Percentiles rank a stretch among this genome's conserved stretches.
Conservation (phyloP, 2,113 vertebrate genomes). For the Psephotus haematonotus region DNA sequence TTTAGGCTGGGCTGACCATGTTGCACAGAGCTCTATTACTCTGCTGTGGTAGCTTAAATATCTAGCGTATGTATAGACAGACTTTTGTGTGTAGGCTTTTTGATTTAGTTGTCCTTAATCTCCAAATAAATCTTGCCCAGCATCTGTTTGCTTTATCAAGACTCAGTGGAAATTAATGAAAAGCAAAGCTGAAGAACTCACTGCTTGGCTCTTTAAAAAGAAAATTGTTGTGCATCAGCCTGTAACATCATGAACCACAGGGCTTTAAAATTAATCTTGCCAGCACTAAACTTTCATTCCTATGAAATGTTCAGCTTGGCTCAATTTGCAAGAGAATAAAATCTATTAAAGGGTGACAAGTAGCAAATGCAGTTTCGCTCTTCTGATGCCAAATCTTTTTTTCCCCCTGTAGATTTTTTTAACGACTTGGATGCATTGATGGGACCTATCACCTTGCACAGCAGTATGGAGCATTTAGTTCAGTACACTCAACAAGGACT, state of each 20-base stretch:
- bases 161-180: constrained; percentile 35
- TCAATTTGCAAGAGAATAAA: constrained; percentile 33
- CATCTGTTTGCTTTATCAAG: constrained; percentile 23
- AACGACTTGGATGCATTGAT: constrained; percentile 95
- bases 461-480: constrained; percentile 93
- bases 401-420: constrained; percentile 88
- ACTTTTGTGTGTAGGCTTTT: neutral
- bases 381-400: constrained; percentile 12
- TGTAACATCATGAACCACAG: constrained; percentile 4
- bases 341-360: constrained; percentile 34
- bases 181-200: neutral
- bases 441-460: constrained; percentile 94
- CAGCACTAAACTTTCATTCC: constrained; percentile 31
- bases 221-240: constrained; percentile 47
- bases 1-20: neutral
- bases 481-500: constrained; percentile 97
- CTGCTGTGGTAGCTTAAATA: neutral
- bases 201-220: constrained; percentile 40
- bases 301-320: neutral
- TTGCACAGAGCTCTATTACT: neutral
- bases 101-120: neutral
- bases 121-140: constrained; percentile 16
- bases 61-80: neutral
- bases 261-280: constrained; percentile 46
- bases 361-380: constrained; percentile 16